A percentile compares a stretch with the other conserved stretches of the same genome.
Evolutionary conservation across 37 sponge, comb jelly and placozoan genomes (phyloP).

Genomic region (Beroe forskalii): DNA sequence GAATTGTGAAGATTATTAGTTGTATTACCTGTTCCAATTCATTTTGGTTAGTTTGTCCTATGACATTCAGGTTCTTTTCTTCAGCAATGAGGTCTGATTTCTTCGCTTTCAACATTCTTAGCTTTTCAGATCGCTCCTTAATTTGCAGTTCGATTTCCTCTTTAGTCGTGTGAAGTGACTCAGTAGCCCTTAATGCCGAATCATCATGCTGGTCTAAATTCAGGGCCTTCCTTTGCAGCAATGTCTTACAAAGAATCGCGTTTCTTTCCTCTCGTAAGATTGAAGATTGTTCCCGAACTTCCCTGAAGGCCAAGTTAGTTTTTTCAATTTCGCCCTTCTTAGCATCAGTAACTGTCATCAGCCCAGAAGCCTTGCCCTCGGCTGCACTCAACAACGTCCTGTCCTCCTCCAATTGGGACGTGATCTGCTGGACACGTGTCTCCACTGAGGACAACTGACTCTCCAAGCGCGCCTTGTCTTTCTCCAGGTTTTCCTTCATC

Average conservation of each 20-base stretch:
- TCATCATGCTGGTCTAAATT: background rate
- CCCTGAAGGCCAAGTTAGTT: background rate
- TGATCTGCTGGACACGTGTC: background rate
- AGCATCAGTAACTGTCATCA: background rate
- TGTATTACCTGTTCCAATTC: slow-evolving; percentile 12
- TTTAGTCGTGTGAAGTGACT: slow-evolving; percentile 12
- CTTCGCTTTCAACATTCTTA: slow-evolving; percentile 13
- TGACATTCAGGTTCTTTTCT: background rate
- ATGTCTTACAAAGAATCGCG: background rate
- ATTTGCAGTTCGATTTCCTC: slow-evolving; percentile 17
- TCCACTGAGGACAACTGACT: background rate
- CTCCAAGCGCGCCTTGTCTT: background rate
- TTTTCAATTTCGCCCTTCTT: slow-evolving; percentile 6
- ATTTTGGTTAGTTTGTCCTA: background rate
- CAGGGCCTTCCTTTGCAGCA: slow-evolving; percentile 31
- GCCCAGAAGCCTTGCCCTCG: background rate
- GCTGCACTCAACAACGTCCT: background rate
- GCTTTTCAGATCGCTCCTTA: background rate
- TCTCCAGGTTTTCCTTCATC: background rate
- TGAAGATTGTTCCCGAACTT: background rate
- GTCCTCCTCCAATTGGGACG: background rate
- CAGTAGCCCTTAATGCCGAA: background rate
- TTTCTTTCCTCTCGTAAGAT: background rate
- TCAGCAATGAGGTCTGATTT: slow-evolving; percentile 18
- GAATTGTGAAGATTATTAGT: too few species aligned